A percentile compares a stretch with the other conserved stretches of the same genome.
Evolutionary conservation across 1,140 invertebrate species (phyloP).

Genomic region (Musca vetustissima): DNA sequence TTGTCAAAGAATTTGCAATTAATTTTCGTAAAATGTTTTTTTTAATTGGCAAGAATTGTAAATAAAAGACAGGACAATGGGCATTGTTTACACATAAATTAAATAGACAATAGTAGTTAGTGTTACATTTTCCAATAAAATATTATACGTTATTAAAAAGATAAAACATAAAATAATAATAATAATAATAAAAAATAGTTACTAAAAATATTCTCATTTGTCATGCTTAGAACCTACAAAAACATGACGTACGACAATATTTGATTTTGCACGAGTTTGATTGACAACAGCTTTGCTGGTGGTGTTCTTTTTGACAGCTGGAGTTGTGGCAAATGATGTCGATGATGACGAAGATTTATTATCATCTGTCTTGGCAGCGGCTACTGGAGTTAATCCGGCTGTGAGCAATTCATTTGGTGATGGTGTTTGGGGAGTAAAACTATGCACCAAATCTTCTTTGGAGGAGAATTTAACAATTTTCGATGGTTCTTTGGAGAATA

Average conservation of each 20-base stretch:
- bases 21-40: no score
- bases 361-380: not conserved
- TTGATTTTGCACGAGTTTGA: conserved; percentile 32
- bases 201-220: not conserved
- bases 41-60: no score
- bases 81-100: no score
- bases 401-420: not conserved
- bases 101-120: no score
- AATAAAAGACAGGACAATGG: no score
- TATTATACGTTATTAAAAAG: no score
- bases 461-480: conserved; percentile 42
- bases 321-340: not conserved
- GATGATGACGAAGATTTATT: not conserved
- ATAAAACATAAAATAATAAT: no score
- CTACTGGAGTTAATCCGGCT: not conserved
- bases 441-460: conserved; percentile 36
- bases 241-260: conserved; percentile 40
- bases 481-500: conserved; percentile 32
- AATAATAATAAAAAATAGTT: no score
- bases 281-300: conserved; percentile 12
- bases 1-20: no score
- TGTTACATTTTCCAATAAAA: no score
- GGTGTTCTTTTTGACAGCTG: not conserved
- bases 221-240: conserved; percentile 33
- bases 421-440: conserved; percentile 30